A percentile compares a stretch with the other conserved stretches of the same genome.
Evolutionary conservation across 2,797 vertebrate genomes (phyloP).

Genomic region (Furcifer pardalis): DNA sequence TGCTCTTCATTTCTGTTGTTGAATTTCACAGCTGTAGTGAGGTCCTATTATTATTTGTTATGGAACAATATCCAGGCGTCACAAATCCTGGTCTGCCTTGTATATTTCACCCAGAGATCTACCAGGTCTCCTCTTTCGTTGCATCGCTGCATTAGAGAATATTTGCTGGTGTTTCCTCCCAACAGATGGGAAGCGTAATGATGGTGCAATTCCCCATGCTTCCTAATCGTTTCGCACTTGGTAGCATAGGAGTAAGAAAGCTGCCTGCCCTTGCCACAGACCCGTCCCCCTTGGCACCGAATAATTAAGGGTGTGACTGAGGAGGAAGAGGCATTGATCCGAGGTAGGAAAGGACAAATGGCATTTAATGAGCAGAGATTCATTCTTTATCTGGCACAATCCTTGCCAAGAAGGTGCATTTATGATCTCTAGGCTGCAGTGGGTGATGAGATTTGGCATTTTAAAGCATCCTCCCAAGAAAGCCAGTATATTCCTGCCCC

Average conservation of each 20-base stretch:
- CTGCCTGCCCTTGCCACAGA: background rate
- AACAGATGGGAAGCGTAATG: background rate
- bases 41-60: background rate
- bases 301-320: background rate
- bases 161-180: background rate
- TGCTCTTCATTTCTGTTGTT: background rate
- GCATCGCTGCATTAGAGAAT: background rate
- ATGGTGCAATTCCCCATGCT: background rate
- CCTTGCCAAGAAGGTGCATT: background rate
- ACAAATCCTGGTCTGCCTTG: background rate
- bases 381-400: background rate
- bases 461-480: background rate
- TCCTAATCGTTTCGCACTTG: conserved; percentile 14
- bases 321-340: background rate
- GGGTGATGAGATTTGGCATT: background rate
- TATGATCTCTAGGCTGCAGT: background rate
- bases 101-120: background rate
- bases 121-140: accelerated
- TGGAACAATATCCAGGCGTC: background rate
- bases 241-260: background rate
- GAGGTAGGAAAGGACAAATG: accelerated
- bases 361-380: background rate
- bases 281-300: background rate
- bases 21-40: background rate
- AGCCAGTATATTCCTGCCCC: background rate